Evolutionary conservation across 2,888 invertebrate genomes (phyloP).

Genomic region (Andricus curvator): DNA sequence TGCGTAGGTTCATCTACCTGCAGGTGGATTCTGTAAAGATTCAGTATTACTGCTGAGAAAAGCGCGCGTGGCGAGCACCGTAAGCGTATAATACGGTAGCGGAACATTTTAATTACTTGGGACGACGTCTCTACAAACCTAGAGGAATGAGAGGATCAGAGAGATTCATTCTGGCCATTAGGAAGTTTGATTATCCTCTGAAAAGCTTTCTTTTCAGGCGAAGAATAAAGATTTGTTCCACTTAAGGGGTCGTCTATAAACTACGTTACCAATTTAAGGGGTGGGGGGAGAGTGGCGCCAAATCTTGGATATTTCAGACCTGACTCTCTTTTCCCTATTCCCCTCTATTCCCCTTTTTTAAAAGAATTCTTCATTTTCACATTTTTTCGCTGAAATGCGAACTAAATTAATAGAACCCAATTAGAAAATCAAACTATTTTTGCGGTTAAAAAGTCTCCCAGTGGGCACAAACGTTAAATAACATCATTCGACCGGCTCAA

Average conservation of each 20-base stretch:
- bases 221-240: neutral
- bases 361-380: too few species aligned
- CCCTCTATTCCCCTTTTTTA: too few species aligned
- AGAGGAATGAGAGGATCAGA: conserved; percentile 8
- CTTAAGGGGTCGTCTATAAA: neutral
- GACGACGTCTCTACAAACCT: neutral
- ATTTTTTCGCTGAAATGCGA: too few species aligned
- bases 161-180: conserved; percentile 11
- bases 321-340: too few species aligned
- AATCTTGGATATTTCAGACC: too few species aligned
- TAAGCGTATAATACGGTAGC: conserved; percentile 37
- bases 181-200: conserved; percentile 4
- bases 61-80: conserved; percentile 38
- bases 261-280: too few species aligned
- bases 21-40: conserved; percentile 34
- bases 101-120: conserved; percentile 40
- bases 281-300: too few species aligned
- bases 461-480: too few species aligned
- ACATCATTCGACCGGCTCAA: too few species aligned
- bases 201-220: neutral
- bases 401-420: too few species aligned
- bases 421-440: too few species aligned
- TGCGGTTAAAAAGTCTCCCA: too few species aligned
- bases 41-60: conserved; percentile 17
- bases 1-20: conserved; percentile 37